Base-by-base conservation (phyloP, 2,888 invertebrate genomes). In the Sinelater perroti region DNA sequence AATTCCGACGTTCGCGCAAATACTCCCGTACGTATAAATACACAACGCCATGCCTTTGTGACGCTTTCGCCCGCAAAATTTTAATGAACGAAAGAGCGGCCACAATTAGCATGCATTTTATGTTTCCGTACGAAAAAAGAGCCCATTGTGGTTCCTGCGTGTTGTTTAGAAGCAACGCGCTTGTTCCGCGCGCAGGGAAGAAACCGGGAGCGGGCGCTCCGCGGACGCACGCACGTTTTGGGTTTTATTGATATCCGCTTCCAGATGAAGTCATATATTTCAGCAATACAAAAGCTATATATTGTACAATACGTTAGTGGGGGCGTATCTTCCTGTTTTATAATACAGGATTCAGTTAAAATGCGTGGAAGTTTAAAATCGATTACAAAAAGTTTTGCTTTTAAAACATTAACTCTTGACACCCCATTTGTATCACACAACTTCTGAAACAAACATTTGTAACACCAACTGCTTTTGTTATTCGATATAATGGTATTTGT, bases 1-100 rank as follows among this genome's bases (percentile, higher is more conserved):
- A 65, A 65, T 67, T 58, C 40, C 36, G 49, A 58, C 58, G 53
- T 58, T 57, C 53, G 54, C 53, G 44, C 58, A 58, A 58, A 58
- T 54, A 54, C 49, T 52, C 47, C 35, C 44, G 53, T 49, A 36
- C 49, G 50, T 49, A 58, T 58, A 58, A 58, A 58, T n/a, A n/a
- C 53, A 53, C 42, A 53, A 49, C 53, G 50, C 58, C 58, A 54
- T 53, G 49, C 58, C 54, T 58, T 58, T 58, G 58, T 58, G 58
- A 58, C 44, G 53, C 45, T 47, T 58, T 58, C 28, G 42, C 53
- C 58, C 42, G 54, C 58, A 30, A 58, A 58, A 58, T 53, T 58
- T 58, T 58, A 58, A 58, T 54, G 58, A 54, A 35, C 42, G 53
- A 49, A 54, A 33, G 44, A 54, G 58, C 36, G 40, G 40, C 58